Conservation (phyloP, 2,888 invertebrate species). For the Lepidochrysops patricia region DNA sequence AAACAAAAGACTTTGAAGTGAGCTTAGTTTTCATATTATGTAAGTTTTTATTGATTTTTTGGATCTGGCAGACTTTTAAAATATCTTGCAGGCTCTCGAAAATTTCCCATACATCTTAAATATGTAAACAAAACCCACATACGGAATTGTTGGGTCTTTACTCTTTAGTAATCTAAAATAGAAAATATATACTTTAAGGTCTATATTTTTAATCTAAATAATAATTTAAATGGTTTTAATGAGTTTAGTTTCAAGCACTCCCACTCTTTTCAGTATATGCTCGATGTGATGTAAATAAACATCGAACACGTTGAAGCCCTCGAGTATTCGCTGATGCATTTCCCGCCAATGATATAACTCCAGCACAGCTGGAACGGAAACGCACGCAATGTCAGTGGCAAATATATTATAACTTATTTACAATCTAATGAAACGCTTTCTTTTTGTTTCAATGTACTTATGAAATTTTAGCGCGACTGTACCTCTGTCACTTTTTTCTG, state of each 20-base stretch:
- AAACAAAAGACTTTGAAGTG: slow-evolving; percentile 10
- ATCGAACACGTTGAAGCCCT: neutral
- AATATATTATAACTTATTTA: neutral
- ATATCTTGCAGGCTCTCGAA: too few species aligned
- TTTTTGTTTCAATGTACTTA: neutral
- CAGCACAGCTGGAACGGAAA: neutral
- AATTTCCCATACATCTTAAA: too few species aligned
- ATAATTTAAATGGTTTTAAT: too few species aligned
- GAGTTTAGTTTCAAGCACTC: too few species aligned
- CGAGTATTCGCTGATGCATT: neutral
- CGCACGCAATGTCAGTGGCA: slow-evolving; percentile 10
- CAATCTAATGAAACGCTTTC: slow-evolving; percentile 1
- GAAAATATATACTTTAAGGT: too few species aligned
- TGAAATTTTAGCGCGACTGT: neutral
- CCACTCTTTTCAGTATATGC: too few species aligned
- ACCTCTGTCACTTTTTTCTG: too few species aligned
- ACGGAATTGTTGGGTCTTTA: too few species aligned
- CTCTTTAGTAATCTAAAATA: too few species aligned
- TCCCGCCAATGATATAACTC: neutral
- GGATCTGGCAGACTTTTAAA: neutral
- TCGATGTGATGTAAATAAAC: too few species aligned
- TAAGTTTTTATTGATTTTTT: neutral
- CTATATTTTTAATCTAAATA: too few species aligned
- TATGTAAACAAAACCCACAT: too few species aligned
- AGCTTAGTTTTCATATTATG: slow-evolving; percentile 12